Evolutionary conservation across 2,888 invertebrate species (phyloP).

Genomic region (Sesia bembeciformis): DNA sequence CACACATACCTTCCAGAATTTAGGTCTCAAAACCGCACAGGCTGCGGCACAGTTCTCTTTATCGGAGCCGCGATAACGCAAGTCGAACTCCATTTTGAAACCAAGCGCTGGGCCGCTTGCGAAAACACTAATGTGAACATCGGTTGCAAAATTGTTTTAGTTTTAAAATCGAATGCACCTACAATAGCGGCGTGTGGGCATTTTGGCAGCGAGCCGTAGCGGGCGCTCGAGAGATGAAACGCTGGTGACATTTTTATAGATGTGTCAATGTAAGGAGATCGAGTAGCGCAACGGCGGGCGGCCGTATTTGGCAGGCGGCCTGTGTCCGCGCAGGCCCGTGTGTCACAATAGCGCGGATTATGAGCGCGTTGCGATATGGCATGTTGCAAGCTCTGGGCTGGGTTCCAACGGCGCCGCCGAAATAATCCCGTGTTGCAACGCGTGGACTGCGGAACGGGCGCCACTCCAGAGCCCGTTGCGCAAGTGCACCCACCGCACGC

Average conservation of each 20-base stretch:
- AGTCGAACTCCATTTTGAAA: constrained; percentile 69
- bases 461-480: constrained; percentile 38
- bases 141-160: constrained; percentile 73
- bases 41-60: constrained; percentile 61
- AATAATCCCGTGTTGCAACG: constrained; percentile 73
- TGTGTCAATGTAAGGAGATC: constrained; percentile 42
- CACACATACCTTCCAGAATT: constrained; percentile 32
- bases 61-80: constrained; percentile 69
- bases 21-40: constrained; percentile 63
- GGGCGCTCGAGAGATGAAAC: constrained; percentile 12
- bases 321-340: constrained; percentile 25
- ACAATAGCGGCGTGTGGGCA: constrained; percentile 27
- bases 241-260: not conserved
- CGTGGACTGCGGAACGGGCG: constrained; percentile 65
- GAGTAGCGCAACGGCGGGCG: constrained; percentile 38
- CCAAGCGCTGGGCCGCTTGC: constrained; percentile 71
- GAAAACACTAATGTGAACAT: constrained; percentile 75
- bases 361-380: constrained; percentile 71
- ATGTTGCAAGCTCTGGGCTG: constrained; percentile 71
- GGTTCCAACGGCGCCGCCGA: constrained; percentile 62
- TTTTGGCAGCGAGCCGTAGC: constrained; percentile 7
- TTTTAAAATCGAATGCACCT: constrained; percentile 62
- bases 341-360: constrained; percentile 69
- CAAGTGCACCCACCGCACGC: constrained; percentile 39
- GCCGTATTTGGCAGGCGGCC: constrained; percentile 60